These are phyloP conservation scores for Tribolium freemani DNA, from an alignment of 2,888 invertebrate species.

Conservation along the genomic window DNA sequence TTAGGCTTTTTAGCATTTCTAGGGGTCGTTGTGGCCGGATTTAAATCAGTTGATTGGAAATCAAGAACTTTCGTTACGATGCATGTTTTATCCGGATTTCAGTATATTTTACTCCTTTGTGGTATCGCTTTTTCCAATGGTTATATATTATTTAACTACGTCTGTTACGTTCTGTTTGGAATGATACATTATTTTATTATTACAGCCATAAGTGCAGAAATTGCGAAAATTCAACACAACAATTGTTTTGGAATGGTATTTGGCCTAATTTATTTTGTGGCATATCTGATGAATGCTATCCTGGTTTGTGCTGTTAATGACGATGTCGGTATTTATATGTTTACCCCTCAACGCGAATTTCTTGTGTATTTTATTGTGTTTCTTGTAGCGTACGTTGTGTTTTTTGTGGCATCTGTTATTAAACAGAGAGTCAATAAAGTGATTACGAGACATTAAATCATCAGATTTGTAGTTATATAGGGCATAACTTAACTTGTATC, in stretches of 20 bases:
- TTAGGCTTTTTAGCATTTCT: neutral
- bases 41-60: slow-evolving; percentile 13
- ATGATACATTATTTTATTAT: slow-evolving; percentile 16
- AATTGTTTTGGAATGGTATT: slow-evolving; percentile 22
- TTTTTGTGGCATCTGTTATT: neutral
- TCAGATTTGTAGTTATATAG: too few relatives aligned
- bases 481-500: too few relatives aligned
- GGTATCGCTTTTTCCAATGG: slow-evolving; percentile 1
- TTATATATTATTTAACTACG: slow-evolving; percentile 6
- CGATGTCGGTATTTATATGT: neutral
- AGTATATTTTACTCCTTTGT: slow-evolving; percentile 3
- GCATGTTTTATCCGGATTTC: slow-evolving; percentile 5
- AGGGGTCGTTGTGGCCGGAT: neutral
- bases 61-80: neutral
- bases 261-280: slow-evolving; percentile 1
- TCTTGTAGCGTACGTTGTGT: neutral
- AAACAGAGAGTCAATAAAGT: slow-evolving; percentile 1
- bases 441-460: neutral
- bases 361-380: slow-evolving; percentile 9
- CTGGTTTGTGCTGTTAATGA: slow-evolving; percentile 15
- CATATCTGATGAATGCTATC: neutral
- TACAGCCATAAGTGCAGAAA: slow-evolving; percentile 14
- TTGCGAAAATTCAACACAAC: slow-evolving; percentile 5
- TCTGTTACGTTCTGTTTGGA: neutral
- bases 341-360: slow-evolving; percentile 9